These are phyloP conservation scores for Macrochelys suwanniensis DNA, from an alignment of 2,797 vertebrate genomes.

Conservation along the genomic window DNA sequence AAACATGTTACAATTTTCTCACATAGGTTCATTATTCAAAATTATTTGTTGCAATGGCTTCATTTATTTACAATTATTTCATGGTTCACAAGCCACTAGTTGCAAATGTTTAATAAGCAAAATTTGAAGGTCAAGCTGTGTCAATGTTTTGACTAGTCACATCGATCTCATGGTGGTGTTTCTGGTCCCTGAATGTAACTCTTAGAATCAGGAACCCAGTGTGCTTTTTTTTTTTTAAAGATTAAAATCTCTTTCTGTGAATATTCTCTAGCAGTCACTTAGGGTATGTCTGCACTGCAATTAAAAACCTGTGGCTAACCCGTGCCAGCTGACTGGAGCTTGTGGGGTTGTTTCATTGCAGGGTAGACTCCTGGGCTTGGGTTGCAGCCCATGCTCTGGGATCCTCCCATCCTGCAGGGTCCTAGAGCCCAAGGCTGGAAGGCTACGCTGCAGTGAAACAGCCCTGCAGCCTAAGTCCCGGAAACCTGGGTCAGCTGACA, in stretches of 20 bases:
- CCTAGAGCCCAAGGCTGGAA: neutral
- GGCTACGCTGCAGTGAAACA: neutral
- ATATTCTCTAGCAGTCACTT: neutral
- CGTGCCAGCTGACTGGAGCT: too few species aligned
- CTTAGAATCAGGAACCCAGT: neutral
- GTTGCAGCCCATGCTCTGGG: neutral
- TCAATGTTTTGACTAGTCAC: neutral
- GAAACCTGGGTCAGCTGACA: too few species aligned
- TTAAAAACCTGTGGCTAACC: too few species aligned
- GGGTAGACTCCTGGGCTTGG: too few species aligned
- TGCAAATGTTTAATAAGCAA: neutral
- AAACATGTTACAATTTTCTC: fast-evolving
- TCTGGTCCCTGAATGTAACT: neutral
- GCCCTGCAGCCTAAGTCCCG: neutral
- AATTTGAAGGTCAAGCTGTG: neutral
- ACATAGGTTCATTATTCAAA: fast-evolving
- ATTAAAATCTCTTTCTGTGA: neutral
- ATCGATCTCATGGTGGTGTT: neutral
- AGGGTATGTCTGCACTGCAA: neutral
- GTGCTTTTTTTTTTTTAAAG: neutral
- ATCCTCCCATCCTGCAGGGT: neutral
- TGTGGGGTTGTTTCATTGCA: too few species aligned
- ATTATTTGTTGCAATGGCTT: neutral
- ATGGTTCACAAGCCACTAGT: neutral
- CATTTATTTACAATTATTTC: neutral